A percentile compares a stretch with the other conserved stretches of the same genome.
These are phyloP conservation scores for Styela clava DNA, from an alignment of 23 tunicate species.

Conservation along the genomic window DNA sequence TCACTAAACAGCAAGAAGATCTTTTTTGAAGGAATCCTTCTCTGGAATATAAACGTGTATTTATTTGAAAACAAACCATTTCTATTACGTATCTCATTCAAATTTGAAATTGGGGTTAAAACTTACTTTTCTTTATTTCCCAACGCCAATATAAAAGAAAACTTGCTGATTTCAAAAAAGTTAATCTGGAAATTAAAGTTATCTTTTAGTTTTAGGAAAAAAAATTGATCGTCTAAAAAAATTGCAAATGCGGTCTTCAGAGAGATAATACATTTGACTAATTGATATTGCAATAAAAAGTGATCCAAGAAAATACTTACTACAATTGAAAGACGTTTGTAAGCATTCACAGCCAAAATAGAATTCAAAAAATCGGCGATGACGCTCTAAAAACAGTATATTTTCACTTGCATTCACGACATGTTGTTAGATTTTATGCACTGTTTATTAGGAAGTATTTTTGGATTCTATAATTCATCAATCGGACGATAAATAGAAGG, in stretches of 20 bases:
- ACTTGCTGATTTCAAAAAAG: neutral
- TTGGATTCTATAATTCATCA: no score
- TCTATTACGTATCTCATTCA: no score
- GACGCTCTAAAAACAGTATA: neutral
- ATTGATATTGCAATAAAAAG: neutral
- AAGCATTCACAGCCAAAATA: neutral
- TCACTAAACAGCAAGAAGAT: neutral
- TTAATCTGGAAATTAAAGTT: neutral
- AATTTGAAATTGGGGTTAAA: no score
- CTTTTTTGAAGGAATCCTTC: slow-evolving; percentile 12
- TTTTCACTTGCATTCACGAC: no score
- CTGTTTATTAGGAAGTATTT: no score
- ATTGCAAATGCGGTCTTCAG: no score
- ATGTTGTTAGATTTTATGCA: no score
- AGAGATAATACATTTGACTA: no score
- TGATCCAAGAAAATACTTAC: neutral
- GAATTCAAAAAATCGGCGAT: neutral
- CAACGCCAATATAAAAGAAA: neutral
- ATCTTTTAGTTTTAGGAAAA: no score
- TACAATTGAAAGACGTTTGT: neutral
- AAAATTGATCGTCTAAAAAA: no score
- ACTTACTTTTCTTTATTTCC: slow-evolving; percentile 7
- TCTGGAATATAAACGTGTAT: neutral
- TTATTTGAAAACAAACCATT: neutral
- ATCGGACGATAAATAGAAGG: neutral